Conservation (phyloP, 2,888 invertebrate species). For the Pseudococcus jackbeardsleyi region DNA sequence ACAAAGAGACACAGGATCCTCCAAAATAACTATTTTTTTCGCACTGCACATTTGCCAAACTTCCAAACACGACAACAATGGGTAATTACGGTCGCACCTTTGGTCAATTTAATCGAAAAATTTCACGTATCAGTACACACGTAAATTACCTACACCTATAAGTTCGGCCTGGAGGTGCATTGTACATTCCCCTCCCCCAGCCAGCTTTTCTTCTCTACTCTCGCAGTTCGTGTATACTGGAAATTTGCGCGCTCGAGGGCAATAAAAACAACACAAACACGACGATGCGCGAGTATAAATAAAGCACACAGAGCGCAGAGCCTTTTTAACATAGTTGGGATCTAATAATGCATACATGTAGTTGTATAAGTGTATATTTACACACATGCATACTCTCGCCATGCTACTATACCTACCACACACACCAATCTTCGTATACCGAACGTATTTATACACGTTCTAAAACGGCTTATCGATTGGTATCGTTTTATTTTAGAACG, state of each 20-base stretch:
- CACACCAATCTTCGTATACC: not conserved
- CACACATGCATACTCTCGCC: not conserved
- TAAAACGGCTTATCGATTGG: constrained; percentile 31
- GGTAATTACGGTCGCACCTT: constrained; percentile 35
- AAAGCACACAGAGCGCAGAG: not conserved
- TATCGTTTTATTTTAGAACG: constrained; percentile 46
- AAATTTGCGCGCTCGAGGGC: constrained; percentile 11
- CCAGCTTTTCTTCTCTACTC: not conserved
- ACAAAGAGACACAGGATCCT: too few species aligned
- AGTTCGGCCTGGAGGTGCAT: not conserved
- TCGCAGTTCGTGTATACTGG: not conserved
- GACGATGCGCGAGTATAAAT: not conserved
- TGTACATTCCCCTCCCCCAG: not conserved
- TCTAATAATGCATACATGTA: not conserved
- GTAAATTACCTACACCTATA: not conserved
- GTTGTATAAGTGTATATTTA: not conserved
- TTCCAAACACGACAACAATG: not conserved
- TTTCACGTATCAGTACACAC: constrained; percentile 27
- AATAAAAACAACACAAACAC: constrained; percentile 5
- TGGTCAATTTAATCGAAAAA: constrained; percentile 20
- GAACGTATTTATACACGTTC: constrained; percentile 11
- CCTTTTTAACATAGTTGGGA: constrained; percentile 3
- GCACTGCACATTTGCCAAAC: not conserved
- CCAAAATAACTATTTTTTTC: not conserved
- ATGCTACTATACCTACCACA: not conserved